Evolutionary conservation across 2,888 invertebrate species (phyloP).

Genomic region (Platycheirus albimanus): DNA sequence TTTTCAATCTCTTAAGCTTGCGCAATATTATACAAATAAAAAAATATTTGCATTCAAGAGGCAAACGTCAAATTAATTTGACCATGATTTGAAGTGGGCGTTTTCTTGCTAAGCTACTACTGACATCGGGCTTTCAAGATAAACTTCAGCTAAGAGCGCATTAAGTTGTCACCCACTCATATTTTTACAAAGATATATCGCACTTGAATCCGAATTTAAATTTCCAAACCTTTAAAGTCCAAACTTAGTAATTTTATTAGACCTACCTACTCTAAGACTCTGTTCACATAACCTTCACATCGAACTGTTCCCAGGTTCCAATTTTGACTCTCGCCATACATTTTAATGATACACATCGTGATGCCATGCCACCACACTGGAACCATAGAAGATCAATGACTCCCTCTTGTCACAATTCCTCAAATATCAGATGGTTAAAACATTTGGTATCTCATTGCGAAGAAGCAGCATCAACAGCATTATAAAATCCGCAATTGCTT

Average conservation of each 20-base stretch:
- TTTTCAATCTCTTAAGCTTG: too few relatives aligned
- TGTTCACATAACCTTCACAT: slow-evolving; percentile 39
- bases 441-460: slow-evolving; percentile 11
- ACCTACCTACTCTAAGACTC: too few relatives aligned
- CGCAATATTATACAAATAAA: too few relatives aligned
- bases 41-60: too few relatives aligned
- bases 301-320: slow-evolving; percentile 29
- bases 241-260: not conserved
- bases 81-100: too few relatives aligned
- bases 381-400: slow-evolving; percentile 59
- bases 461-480: not conserved
- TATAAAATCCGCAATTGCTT: slow-evolving; percentile 25
- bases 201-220: too few relatives aligned
- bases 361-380: slow-evolving; percentile 15
- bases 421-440: slow-evolving; percentile 45
- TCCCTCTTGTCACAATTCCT: slow-evolving; percentile 55
- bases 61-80: too few relatives aligned
- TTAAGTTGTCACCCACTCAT: too few relatives aligned
- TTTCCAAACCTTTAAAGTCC: not conserved
- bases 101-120: too few relatives aligned
- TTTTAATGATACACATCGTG: slow-evolving; percentile 11
- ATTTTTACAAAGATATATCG: too few relatives aligned
- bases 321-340: slow-evolving; percentile 4
- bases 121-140: too few relatives aligned
- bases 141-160: too few relatives aligned